These are phyloP conservation scores for Prenolepis imparis DNA, from an alignment of 2,888 invertebrate species.

Conservation along the genomic window DNA sequence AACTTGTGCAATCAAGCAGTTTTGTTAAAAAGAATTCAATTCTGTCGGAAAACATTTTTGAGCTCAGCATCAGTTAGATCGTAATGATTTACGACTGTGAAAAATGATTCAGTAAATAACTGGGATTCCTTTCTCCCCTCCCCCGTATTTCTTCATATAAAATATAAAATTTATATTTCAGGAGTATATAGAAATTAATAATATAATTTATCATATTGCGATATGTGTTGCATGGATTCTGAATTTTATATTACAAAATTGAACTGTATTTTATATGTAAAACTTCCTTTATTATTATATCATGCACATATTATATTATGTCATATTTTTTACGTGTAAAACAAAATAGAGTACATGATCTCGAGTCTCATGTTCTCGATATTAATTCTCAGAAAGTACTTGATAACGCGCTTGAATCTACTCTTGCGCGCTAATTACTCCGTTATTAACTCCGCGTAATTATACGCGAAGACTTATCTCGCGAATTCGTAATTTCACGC, in stretches of 20 bases:
- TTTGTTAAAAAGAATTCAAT: not conserved
- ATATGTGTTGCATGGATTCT: not conserved
- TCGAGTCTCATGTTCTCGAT: not conserved
- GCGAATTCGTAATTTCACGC: conserved; percentile 35
- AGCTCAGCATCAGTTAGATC: not conserved
- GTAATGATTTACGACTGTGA: not conserved
- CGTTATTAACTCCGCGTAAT: conserved; percentile 41
- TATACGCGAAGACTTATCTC: conserved; percentile 42
- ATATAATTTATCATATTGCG: not conserved
- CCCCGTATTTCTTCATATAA: not conserved
- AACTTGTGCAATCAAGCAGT: not conserved
- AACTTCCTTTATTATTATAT: too few species aligned
- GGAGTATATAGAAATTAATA: too few species aligned
- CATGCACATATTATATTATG: too few species aligned
- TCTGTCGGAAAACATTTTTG: not conserved
- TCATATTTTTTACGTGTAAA: too few species aligned
- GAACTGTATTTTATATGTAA: not conserved
- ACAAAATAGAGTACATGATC: too few species aligned
- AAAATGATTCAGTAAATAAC: not conserved
- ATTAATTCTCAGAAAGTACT: conserved; percentile 14
- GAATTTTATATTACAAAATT: not conserved
- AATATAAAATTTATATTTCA: not conserved
- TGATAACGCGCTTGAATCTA: not conserved
- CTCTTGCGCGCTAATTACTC: not conserved
- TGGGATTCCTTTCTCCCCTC: too few species aligned